Evolutionary conservation across 2,888 invertebrate genomes (phyloP), one percentile per base, ranked within the genome.

Genomic region (Eupithecia abbreviata): DNA sequence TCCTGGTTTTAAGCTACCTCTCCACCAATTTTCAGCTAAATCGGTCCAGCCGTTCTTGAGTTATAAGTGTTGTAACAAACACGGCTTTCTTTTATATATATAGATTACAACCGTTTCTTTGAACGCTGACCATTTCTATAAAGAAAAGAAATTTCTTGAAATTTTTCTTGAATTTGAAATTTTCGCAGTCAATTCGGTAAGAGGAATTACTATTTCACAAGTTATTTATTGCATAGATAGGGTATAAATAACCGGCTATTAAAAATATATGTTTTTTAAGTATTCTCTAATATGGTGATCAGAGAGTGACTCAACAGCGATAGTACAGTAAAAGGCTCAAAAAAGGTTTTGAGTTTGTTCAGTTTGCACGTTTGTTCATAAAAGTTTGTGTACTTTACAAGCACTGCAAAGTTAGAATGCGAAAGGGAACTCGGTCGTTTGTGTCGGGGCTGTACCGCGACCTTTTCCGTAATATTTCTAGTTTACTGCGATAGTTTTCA

Each of bases 401-500:
- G 74, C 80, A 78, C 72, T 78, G 80, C 75, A 82, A 78, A 80
- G 80, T 79, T 75, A 79, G 77, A 73, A 79, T 68, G 76, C 71
- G 65, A 76, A 81, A 78, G 77, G 81, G 81, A 80, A 74, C 78
- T 78, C 70, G 72, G 75, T 78, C 78, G 80, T 82, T 82, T 80
- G 79, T 75, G 68, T 72, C 76, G 75, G 72, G 71, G 73, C 67
- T 76, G 18, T 66, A 75, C 68, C 55, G 65, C 79, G 80, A 78
- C 82, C 79, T 78, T 77, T 82, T 79, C 81, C 82, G 82, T 78
- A 74, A 79, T 82, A 81, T 79, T 76, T 77, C 75, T 80, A 77
- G 79, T 82, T 82, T 79, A 82, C 76, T 75, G 74, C 70, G 74
- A 65, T 79, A 81, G 79, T 81, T 80, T 58, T 51, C 73, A 72